Evolutionary conservation across 2,113 vertebrate genomes (phyloP), one percentile per base, ranked within the genome.

Genomic region (Marmota flaviventris): DNA sequence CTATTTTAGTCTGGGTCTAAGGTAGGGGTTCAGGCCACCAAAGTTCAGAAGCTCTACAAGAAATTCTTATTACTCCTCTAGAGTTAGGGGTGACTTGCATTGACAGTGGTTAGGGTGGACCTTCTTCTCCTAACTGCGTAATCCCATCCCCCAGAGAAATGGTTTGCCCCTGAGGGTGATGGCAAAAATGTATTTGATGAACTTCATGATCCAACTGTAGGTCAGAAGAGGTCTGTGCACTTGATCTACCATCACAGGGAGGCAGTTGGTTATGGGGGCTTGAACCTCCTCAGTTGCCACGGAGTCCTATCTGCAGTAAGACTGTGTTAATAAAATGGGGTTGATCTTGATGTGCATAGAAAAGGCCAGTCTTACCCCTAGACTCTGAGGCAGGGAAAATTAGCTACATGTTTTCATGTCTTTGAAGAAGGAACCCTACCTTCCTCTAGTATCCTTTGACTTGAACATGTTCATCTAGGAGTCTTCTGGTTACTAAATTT

Each of bases 81-180:
- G 11, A 82, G 18, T 25, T 92, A 10, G 34, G 13, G 9, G 22
- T 34, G 25, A 37, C 42, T 51, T 10, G 17, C 3, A 58, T 0
- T 67, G 27, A 29, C 24, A 61, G 27, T 17, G 61, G 39, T 82
- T 67, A 89, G 18, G 1, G 32, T 42, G 16, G 39, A 20, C 29
- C 37, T n/a, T 8, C 1, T 45, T 20, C 9, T 67, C 6, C 4
- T 39, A 1, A 8, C 0, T 17, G 5, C 1, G 4, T 32, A 32
- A 11, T 2, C 9, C 29, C 8, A 10, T 2, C 4, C 8, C 27
- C 32, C 37, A 77, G 67, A 72, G 24, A 65, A 39, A 65, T 1
- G 4, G 10, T 27, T 81, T 65, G 1, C 7, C 20, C 45, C 6
- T 12, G 58, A 63, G 24, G 56, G 2, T 22, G 24, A 39, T 0